Evolutionary conservation across 2,113 vertebrate genomes (phyloP).

Genomic region (Cygnus buccinator): DNA sequence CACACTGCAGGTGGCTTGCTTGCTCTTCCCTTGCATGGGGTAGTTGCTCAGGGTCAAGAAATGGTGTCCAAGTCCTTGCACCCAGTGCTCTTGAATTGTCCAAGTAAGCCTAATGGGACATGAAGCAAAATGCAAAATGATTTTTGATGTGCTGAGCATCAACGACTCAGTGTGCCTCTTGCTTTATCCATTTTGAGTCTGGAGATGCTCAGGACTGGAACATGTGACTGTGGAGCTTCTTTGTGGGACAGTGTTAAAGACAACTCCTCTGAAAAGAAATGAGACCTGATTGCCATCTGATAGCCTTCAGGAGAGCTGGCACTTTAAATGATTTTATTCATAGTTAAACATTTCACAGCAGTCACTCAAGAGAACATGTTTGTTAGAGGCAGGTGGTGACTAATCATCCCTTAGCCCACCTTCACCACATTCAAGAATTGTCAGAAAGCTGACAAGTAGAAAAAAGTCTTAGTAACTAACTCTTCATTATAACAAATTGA

Average conservation of each 20-base stretch:
- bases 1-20: fast-evolving
- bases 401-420: slow-evolving; percentile 61
- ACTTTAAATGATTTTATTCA: not conserved
- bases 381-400: slow-evolving; percentile 55
- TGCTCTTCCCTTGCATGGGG: not conserved
- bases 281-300: not conserved
- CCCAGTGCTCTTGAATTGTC: not conserved
- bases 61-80: not conserved
- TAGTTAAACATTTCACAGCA: slow-evolving; percentile 23
- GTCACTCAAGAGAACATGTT: slow-evolving; percentile 49
- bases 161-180: not conserved
- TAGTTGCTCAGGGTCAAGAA: not conserved
- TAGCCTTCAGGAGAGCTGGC: not conserved
- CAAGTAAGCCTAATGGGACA: not conserved
- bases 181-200: not conserved
- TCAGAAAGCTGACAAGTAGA: slow-evolving; percentile 50
- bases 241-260: not conserved
- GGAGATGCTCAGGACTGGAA: not conserved
- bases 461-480: slow-evolving; percentile 36
- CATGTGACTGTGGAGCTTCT: not conserved
- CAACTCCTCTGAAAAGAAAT: not conserved
- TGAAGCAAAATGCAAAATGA: not conserved
- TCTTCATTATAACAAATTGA: slow-evolving; percentile 47
- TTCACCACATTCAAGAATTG: slow-evolving; percentile 47
- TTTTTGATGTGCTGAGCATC: not conserved